Percentiles rank a stretch among this genome's conserved stretches.
phyloP scores from a whole-genome alignment of 2,888 invertebrate species.

The Hetaerina titia region DNA sequence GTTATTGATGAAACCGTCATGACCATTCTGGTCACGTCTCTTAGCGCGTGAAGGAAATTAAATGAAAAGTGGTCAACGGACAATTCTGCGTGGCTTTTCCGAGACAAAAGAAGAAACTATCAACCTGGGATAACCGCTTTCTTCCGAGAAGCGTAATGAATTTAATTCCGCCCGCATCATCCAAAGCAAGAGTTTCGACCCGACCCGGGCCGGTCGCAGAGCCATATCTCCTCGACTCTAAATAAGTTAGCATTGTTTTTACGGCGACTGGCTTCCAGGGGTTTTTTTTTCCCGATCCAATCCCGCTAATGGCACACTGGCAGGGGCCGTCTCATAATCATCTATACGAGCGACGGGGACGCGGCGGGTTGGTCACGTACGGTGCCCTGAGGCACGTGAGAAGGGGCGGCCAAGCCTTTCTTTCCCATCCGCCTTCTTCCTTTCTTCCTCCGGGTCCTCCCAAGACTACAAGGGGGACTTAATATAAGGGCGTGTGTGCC shows the following conservation, averaged over 20 bases:
- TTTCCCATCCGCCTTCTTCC: neutral
- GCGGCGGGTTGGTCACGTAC: neutral
- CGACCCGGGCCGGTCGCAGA: neutral
- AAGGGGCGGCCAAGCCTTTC: neutral
- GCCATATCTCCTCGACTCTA: constrained; percentile 7
- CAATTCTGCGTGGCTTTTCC: neutral
- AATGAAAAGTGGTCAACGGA: constrained; percentile 6
- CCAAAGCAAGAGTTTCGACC: neutral
- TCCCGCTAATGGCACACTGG: constrained; percentile 35
- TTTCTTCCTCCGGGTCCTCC: neutral
- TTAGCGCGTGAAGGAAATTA: neutral
- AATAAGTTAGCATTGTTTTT: constrained; percentile 39
- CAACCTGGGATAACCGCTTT: neutral
- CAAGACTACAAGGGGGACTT: neutral
- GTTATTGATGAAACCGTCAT: neutral
- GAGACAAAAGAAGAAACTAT: neutral
- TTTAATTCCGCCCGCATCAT: neutral
- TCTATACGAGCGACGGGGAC: neutral
- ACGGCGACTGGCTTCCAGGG: constrained; percentile 23
- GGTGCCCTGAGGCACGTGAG: neutral
- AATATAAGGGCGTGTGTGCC: neutral
- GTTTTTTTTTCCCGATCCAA: neutral
- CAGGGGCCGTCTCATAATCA: constrained; percentile 26
- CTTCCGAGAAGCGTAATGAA: neutral
- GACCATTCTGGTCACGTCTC: neutral